Conservation (phyloP, 2,113 vertebrate species). For the Leptosomus discolor region DNA sequence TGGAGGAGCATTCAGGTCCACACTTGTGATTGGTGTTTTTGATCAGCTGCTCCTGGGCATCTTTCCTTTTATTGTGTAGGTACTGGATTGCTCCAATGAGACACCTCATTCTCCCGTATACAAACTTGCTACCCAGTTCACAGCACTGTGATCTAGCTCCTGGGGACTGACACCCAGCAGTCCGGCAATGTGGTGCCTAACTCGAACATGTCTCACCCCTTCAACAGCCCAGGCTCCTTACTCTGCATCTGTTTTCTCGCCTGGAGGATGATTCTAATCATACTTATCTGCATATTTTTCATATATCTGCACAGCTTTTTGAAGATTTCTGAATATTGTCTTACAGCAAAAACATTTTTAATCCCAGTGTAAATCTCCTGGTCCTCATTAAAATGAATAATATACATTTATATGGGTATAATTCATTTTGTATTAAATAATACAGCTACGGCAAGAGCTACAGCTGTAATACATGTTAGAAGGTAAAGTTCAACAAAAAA, state of each 20-base stretch:
- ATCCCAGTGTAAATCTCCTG: not conserved
- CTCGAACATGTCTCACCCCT: not conserved
- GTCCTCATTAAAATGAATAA: conserved; percentile 17
- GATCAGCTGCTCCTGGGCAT: not conserved
- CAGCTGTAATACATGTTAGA: conserved; percentile 30
- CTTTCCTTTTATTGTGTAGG: not conserved
- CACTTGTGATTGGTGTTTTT: not conserved
- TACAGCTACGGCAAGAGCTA: not conserved
- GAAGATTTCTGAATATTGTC: not conserved
- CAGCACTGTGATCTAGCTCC: not conserved
- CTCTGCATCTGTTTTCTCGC: not conserved
- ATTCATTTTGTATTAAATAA: conserved; percentile 24
- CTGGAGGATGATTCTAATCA: not conserved
- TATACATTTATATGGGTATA: not conserved
- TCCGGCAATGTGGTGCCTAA: not conserved
- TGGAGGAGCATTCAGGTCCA: not conserved
- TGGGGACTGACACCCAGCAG: not conserved
- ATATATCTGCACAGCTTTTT: not conserved
- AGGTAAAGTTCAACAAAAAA: conserved; percentile 23
- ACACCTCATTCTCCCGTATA: not conserved
- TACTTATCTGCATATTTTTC: not conserved
- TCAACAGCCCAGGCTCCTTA: not conserved
- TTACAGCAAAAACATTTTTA: not conserved
- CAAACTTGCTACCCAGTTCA: not conserved
- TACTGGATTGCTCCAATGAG: not conserved